phyloP scores from a whole-genome alignment of 2,113 vertebrate genomes.

The Erythrocercus mccallii region DNA sequence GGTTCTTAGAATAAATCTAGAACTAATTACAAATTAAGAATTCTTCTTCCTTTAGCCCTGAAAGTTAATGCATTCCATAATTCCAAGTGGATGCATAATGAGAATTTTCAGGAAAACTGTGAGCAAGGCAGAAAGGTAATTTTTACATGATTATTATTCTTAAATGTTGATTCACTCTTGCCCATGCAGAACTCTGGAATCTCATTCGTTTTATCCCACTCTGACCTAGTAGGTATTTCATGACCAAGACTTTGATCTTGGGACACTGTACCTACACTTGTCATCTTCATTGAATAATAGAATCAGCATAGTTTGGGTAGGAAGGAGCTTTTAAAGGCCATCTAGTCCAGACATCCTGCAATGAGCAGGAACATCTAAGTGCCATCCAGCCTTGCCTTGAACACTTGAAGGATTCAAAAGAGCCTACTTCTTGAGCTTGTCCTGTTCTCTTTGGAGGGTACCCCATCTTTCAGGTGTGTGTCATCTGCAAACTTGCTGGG shows the following conservation, averaged over 20 bases:
- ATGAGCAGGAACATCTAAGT: neutral
- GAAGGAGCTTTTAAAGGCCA: neutral
- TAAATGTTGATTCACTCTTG: neutral
- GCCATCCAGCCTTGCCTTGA: neutral
- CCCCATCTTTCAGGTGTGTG: neutral
- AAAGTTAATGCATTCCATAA: neutral
- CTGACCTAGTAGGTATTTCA: neutral
- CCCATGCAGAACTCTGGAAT: neutral
- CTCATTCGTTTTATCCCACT: neutral
- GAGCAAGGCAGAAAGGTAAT: neutral
- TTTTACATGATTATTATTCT: neutral
- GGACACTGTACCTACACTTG: neutral
- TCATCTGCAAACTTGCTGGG: neutral
- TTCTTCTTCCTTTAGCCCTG: neutral
- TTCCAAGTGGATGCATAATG: neutral
- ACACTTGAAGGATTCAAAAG: neutral
- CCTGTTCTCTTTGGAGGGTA: neutral
- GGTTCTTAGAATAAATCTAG: neutral
- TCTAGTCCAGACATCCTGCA: neutral
- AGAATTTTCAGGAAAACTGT: neutral
- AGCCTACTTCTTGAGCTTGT: neutral
- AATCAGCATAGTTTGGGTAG: neutral
- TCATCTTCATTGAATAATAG: too few relatives aligned
- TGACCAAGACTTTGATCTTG: neutral
- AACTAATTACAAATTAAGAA: neutral